Evolutionary conservation across 2,113 vertebrate genomes (phyloP), one percentile per base, ranked within the genome.

Genomic region (Leptocoma aspasia): DNA sequence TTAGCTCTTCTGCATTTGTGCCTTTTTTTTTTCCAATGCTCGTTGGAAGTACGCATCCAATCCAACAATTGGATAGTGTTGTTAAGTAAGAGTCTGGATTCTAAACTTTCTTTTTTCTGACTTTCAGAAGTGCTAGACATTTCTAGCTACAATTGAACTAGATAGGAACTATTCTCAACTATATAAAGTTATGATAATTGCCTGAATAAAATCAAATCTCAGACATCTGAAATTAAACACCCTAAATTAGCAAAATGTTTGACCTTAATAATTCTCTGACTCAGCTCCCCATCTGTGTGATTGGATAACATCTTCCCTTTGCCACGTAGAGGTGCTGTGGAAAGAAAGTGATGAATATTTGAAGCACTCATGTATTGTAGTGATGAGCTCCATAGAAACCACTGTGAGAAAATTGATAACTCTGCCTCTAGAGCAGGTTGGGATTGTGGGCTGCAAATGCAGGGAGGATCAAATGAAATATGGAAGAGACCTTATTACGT

Each of bases 231-330:
- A 90, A 95, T 90, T 87, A 72, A 79, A 69, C 63, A 94, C 56
- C 82, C 59, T 82, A 86, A 95, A 93, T 97, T 94, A 93, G 82
- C 47, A 92, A 91, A 82, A 70, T 7, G 19, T 73, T 92, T 97
- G 87, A 91, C 93, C 91, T 95, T 90, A 69, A 95, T 95, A 68
- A 44, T 73, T 79, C 42, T 81, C 56, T 95, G 91, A 89, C 57
- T 94, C 72, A 75, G 69, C 68, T 95, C 54, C 50, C 59, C 28
- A 11, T 88, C 63, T 56, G 44, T 80, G 56, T 45, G 57, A 30
- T 70, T 75, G 78, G 59, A 77, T 78, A 47, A 31, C 66, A 39
- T 80, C 66, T 41, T 77, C 70, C 69, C 30, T 81, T 79, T 8
- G 10, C 54, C 50, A 49, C 0, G 0, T 1, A 83, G 50, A 93